Conservation (phyloP, 2,888 invertebrate genomes). For the Priocnemis perturbator region DNA sequence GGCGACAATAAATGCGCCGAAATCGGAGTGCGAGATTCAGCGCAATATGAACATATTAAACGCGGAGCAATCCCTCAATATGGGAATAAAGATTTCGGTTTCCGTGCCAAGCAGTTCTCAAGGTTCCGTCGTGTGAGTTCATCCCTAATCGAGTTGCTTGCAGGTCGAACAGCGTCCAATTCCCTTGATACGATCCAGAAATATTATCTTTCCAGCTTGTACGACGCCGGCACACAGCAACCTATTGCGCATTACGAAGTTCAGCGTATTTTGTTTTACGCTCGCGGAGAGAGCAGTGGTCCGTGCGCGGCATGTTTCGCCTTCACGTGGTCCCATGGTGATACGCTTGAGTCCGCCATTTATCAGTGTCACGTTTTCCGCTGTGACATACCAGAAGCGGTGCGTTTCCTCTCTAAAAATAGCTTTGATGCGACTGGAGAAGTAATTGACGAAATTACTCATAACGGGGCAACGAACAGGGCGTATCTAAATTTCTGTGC, state of each 20-base stretch:
- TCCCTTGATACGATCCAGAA: neutral
- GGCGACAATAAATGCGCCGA: slow-evolving; percentile 92
- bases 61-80: slow-evolving; percentile 82
- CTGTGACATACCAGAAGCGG: slow-evolving; percentile 95
- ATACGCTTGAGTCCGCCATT: slow-evolving; percentile 89
- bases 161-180: no score
- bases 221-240: slow-evolving; percentile 88
- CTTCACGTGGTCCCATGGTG: slow-evolving; percentile 97
- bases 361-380: slow-evolving; percentile 99
- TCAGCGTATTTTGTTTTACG: slow-evolving; percentile 95
- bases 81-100: slow-evolving; percentile 92
- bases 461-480: neutral
- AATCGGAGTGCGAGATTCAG: slow-evolving; percentile 94
- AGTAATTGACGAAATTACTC: neutral
- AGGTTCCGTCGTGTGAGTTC: slow-evolving; percentile 92
- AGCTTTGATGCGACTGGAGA: no score
- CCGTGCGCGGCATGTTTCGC: slow-evolving; percentile 96
- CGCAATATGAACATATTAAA: slow-evolving; percentile 95
- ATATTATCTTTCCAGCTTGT: slow-evolving; percentile 78
- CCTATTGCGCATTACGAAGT: slow-evolving; percentile 92
- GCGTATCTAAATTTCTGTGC: neutral
- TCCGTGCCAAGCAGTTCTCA: slow-evolving; percentile 95
- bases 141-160: neutral
- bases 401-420: slow-evolving; percentile 75
- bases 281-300: slow-evolving; percentile 89